Evolutionary conservation across 1,140 invertebrate species (phyloP).

Genomic region (Hyphantria cunea): DNA sequence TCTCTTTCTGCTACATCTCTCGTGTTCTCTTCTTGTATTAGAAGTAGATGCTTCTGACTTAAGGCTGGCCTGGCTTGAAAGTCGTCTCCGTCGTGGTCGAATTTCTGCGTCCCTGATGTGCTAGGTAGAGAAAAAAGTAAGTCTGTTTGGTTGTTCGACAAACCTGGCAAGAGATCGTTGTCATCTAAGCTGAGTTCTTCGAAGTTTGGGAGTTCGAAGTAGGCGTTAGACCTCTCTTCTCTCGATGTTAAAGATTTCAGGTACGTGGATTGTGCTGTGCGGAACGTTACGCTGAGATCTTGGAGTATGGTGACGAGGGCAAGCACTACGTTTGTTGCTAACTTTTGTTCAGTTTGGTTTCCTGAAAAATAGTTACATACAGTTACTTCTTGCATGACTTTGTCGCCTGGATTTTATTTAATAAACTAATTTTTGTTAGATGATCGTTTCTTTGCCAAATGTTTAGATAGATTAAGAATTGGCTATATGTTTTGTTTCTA

Average conservation of each 20-base stretch:
- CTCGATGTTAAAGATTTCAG: conserved; percentile 92
- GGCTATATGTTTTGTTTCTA: too few species aligned
- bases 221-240: conserved; percentile 94
- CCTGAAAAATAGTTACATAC: conserved; percentile 54
- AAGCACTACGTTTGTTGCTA: conserved; percentile 91
- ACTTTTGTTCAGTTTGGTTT: conserved; percentile 86
- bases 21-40: conserved; percentile 93
- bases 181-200: conserved; percentile 83
- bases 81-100: conserved; percentile 71
- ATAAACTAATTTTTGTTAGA: too few species aligned
- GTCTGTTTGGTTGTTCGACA: conserved; percentile 68
- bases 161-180: conserved; percentile 59
- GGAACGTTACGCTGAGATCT: conserved; percentile 91
- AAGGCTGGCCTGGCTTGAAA: conserved; percentile 79
- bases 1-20: conserved; percentile 90
- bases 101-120: conserved; percentile 59
- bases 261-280: conserved; percentile 92
- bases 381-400: too few species aligned
- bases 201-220: conserved; percentile 87
- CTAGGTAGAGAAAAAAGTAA: conserved; percentile 65
- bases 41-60: conserved; percentile 87
- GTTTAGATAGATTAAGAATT: too few species aligned
- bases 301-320: conserved; percentile 91
- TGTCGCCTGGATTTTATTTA: too few species aligned
- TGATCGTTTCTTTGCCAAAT: too few species aligned